phyloP scores from a whole-genome alignment of 2,888 invertebrate genomes.

The Spodoptera littoralis region DNA sequence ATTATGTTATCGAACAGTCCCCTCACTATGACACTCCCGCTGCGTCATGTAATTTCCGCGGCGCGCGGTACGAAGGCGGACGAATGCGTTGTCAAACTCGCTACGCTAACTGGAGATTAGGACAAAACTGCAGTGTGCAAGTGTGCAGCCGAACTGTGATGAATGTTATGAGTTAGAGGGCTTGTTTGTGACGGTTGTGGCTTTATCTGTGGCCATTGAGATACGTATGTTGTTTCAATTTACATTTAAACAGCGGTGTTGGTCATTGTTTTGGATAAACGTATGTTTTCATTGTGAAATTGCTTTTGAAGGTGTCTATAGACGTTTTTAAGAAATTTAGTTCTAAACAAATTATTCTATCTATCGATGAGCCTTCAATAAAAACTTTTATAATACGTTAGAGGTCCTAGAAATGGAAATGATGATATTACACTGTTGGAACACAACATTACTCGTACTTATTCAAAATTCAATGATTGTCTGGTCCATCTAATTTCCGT shows the following conservation, averaged over 20 bases:
- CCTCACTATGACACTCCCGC: constrained; percentile 45
- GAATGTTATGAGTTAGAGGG: constrained; percentile 31
- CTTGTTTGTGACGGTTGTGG: constrained; percentile 3
- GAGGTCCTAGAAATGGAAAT: too few relatives aligned
- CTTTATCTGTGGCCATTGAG: background rate
- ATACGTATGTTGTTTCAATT: too few relatives aligned
- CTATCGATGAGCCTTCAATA: too few relatives aligned
- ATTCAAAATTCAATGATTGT: constrained; percentile 3
- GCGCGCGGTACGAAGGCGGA: constrained; percentile 61
- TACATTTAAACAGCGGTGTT: too few relatives aligned
- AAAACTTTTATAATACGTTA: too few relatives aligned
- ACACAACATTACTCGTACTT: background rate
- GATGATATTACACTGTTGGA: too few relatives aligned
- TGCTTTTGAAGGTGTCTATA: too few relatives aligned
- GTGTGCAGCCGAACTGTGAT: constrained; percentile 45
- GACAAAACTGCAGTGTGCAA: constrained; percentile 51
- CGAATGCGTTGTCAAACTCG: constrained; percentile 70
- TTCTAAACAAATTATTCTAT: too few relatives aligned
- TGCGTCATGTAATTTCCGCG: constrained; percentile 79
- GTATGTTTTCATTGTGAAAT: too few relatives aligned
- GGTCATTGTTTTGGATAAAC: too few relatives aligned
- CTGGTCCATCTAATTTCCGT: constrained; percentile 2
- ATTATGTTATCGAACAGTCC: constrained; percentile 26
- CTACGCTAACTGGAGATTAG: constrained; percentile 54
- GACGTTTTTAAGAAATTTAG: too few relatives aligned